Base-by-base conservation (phyloP, 2,888 invertebrate species). In the Agriotes lineatus region DNA sequence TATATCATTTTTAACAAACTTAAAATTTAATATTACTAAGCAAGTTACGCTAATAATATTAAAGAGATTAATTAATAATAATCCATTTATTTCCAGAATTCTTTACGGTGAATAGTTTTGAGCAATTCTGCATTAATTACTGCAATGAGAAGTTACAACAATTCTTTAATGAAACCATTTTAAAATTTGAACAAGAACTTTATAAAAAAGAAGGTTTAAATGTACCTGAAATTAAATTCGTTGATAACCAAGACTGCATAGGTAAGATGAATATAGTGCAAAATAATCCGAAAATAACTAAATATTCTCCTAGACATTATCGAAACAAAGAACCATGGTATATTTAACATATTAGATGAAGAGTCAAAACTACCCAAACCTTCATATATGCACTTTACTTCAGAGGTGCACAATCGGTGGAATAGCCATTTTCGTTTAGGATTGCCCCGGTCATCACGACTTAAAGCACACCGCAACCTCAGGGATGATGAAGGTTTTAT, bases 111-210 rank as follows among this genome's bases (percentile, higher is more conserved):
- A 95, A 94, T 83, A 92, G 92, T 78, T 94, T 93, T 82, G 92
- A 92, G 82, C 93, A 94, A 85, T 98, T 99, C 85, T 99, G 98
- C 86, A 99, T 99, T 78, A 99, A 99, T 86, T 99, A 98, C 84
- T 99, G 99, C 86, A 99, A 99, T 84, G 99, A 99, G 85, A 99
- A 99, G 81, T 87, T 99, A 60, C 99, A 99, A 82, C 97, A 99
- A 85, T 99, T 99, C 86, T 99, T 99, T 88, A 99, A 99, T 85
- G 96, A 98, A 82, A 90, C 96, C 68, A 97, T 99, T 75, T 85
- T 99, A 9, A 96, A 96, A 85, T 95, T 96, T 82, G 99, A 99
- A 80, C 99, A 99, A 86, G 92, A 93, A 76, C 83, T 99, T 68
- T 99, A 99, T 85, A 93, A 93, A 80, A 89, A 93, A 52, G 99